phyloP scores from a whole-genome alignment of 2,113 vertebrate genomes.

The Microcebus murinus region DNA sequence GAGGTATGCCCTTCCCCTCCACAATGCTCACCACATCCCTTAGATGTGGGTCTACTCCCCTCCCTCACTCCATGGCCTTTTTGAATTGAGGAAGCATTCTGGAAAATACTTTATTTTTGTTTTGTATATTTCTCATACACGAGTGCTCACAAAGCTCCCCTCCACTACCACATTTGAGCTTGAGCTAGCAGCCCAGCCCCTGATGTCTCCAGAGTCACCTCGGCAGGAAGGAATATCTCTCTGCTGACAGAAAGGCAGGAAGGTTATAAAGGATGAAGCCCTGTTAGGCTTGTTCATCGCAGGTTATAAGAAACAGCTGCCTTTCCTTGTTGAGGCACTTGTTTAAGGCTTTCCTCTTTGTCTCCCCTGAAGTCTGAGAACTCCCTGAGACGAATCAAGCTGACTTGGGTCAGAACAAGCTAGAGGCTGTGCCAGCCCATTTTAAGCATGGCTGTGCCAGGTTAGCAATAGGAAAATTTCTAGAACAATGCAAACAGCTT shows the following conservation, averaged over 20 bases:
- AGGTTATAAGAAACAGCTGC: background rate
- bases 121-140: background rate
- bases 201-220: background rate
- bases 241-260: background rate
- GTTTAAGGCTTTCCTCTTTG: background rate
- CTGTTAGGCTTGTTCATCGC: background rate
- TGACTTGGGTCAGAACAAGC: conserved; percentile 55
- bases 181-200: background rate
- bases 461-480: background rate
- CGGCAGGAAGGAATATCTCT: background rate
- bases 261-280: background rate
- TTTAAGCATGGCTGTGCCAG: background rate
- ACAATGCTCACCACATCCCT: too few relatives aligned
- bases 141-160: background rate
- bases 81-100: background rate
- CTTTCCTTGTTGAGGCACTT: background rate
- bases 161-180: too few relatives aligned
- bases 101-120: background rate
- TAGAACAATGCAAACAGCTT: background rate
- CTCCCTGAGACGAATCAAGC: background rate
- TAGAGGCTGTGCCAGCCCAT: background rate
- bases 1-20: too few relatives aligned
- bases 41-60: too few relatives aligned
- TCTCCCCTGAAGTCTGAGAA: background rate
- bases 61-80: background rate